phyloP scores from a whole-genome alignment of 2,888 invertebrate genomes.

The Agriotes lineatus region DNA sequence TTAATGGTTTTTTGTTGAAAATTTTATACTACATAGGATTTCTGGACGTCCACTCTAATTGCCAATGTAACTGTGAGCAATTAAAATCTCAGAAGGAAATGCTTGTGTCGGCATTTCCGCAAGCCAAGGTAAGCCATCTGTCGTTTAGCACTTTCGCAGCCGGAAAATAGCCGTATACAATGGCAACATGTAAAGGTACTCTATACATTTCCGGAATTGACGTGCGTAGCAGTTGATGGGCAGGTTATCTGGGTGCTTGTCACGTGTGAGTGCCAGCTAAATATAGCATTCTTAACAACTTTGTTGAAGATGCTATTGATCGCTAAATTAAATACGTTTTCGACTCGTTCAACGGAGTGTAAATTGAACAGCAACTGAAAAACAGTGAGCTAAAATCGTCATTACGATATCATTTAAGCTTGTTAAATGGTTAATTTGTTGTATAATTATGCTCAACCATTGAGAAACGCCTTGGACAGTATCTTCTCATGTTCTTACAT shows the following conservation, averaged over 20 bases:
- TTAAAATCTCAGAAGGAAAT: conserved; percentile 6
- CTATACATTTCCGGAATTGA: conserved; percentile 14
- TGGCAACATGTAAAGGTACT: conserved; percentile 11
- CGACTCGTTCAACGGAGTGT: no score
- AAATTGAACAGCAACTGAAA: no score
- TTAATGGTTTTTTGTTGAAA: no score
- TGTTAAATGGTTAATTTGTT: no score
- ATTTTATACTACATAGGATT: no score
- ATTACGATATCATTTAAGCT: no score
- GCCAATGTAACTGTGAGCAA: background rate
- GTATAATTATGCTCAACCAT: no score
- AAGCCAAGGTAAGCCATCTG: background rate
- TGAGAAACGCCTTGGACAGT: no score
- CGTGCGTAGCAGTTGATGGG: background rate
- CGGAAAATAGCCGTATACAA: conserved; percentile 20
- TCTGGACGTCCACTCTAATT: no score
- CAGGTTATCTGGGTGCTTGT: background rate
- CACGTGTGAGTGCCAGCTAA: background rate
- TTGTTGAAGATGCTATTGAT: background rate
- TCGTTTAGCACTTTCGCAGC: background rate
- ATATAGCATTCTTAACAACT: background rate
- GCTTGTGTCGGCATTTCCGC: conserved; percentile 5
- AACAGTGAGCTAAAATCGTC: no score
- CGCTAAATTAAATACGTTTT: no score
- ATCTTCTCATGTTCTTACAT: no score